These are phyloP conservation scores for Turritopsis rubra DNA, from an alignment of 30 jellyfish, hydroid and myxozoan species.

Conservation along the genomic window DNA sequence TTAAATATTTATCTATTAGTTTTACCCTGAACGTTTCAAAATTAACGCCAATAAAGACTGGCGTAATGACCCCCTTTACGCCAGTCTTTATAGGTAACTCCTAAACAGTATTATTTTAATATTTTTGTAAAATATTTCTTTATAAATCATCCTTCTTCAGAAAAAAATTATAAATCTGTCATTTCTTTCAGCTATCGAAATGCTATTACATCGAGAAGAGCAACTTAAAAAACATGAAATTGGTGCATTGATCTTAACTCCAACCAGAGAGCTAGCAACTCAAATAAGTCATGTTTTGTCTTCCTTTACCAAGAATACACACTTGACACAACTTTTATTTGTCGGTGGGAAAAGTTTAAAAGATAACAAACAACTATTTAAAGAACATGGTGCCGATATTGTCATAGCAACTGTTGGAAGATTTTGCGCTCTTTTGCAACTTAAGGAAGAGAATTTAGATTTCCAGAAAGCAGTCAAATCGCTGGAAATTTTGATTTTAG, in stretches of 20 bases:
- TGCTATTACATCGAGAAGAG: slow-evolving; percentile 27
- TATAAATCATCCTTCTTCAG: too few relatives aligned
- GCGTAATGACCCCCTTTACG: too few relatives aligned
- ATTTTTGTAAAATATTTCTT: too few relatives aligned
- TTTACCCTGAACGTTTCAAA: too few relatives aligned
- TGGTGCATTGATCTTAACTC: slow-evolving; percentile 78
- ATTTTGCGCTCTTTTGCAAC: slow-evolving; percentile 50
- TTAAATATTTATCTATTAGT: too few relatives aligned
- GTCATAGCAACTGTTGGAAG: slow-evolving; percentile 88
- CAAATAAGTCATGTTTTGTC: slow-evolving; percentile 66
- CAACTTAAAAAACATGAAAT: slow-evolving; percentile 28
- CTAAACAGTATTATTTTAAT: too few relatives aligned
- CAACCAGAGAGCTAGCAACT: slow-evolving; percentile 91
- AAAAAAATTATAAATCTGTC: too few relatives aligned
- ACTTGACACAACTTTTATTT: slow-evolving; percentile 39
- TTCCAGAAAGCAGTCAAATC: slow-evolving; percentile 52
- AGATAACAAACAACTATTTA: slow-evolving; percentile 39
- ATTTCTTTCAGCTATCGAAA: slow-evolving; percentile 44
- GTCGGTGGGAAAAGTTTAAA: slow-evolving; percentile 83
- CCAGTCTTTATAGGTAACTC: too few relatives aligned
- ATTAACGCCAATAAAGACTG: too few relatives aligned
- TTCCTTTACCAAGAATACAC: slow-evolving; percentile 10
- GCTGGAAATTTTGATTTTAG: slow-evolving; percentile 74
- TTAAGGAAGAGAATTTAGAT: slow-evolving; percentile 23
- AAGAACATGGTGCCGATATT: slow-evolving; percentile 66